Conservation (phyloP, 1,140 invertebrate species). For the Conopomorpha cramerella region DNA sequence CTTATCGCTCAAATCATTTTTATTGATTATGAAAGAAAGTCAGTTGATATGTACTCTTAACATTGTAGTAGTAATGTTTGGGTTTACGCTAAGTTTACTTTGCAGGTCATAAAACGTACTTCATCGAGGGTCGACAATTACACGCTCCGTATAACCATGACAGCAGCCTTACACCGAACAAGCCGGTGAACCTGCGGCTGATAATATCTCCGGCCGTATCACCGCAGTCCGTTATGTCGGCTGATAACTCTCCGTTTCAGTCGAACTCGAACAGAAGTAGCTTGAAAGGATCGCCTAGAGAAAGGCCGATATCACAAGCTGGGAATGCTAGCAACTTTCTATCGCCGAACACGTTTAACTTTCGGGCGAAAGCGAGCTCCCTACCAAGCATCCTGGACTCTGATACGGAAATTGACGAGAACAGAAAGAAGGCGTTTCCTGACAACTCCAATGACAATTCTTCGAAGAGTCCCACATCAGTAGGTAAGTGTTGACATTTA, state of each 20-base stretch:
- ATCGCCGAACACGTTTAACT: constrained; percentile 62
- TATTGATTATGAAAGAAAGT: no score
- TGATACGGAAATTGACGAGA: constrained; percentile 68
- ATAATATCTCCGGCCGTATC: constrained; percentile 63
- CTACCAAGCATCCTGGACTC: constrained; percentile 79
- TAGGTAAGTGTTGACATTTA: constrained; percentile 36
- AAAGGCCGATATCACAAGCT: constrained; percentile 16
- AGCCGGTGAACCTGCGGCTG: constrained; percentile 59
- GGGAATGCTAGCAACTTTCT: constrained; percentile 55
- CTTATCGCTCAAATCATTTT: no score
- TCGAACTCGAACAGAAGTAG: constrained; percentile 17
- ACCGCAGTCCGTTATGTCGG: constrained; percentile 38
- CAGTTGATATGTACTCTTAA: no score
- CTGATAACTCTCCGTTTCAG: constrained; percentile 33
- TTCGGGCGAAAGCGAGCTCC: constrained; percentile 73
- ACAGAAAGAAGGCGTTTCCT: constrained; percentile 38
- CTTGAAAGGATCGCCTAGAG: constrained; percentile 17
- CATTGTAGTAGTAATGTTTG: no score
- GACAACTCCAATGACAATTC: constrained; percentile 52
- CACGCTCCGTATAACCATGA: constrained; percentile 39
- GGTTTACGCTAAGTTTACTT: constrained; percentile 14
- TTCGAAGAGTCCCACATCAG: constrained; percentile 65
- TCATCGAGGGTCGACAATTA: constrained; percentile 65
- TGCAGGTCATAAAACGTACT: constrained; percentile 80
- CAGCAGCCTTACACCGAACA: constrained; percentile 36